Percentiles rank a stretch among this genome's conserved stretches.
These are phyloP conservation scores for Aegithalos caudatus DNA, from an alignment of 2,113 vertebrate genomes.

Conservation along the genomic window DNA sequence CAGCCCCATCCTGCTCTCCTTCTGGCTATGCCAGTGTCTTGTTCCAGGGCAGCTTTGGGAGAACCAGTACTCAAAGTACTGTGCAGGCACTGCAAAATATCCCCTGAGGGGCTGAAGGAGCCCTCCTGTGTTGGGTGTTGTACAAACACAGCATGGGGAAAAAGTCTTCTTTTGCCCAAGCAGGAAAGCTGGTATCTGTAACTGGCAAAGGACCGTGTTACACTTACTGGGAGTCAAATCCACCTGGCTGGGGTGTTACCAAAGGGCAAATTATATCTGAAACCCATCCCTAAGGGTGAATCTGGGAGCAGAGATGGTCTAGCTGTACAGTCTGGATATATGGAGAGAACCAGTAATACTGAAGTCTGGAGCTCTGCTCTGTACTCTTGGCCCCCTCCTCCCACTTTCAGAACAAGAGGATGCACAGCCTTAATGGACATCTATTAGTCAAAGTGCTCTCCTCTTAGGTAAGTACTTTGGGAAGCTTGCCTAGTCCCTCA, in stretches of 20 bases:
- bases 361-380: neutral
- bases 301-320: neutral
- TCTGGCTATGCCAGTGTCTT: neutral
- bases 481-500: neutral
- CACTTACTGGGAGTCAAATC: neutral
- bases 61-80: neutral
- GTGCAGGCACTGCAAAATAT: neutral
- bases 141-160: fast-evolving
- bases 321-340: neutral
- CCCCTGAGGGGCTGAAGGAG: neutral
- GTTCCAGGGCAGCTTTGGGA: neutral
- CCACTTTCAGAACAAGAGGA: neutral
- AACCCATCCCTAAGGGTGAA: neutral
- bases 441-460: slow-evolving; percentile 26
- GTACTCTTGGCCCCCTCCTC: neutral
- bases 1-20: neutral
- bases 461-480: slow-evolving; percentile 11
- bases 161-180: neutral
- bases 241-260: neutral
- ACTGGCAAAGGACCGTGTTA: neutral
- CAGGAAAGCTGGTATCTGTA: neutral
- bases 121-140: neutral
- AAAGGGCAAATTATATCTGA: neutral
- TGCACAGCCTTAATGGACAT: neutral
- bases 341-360: fast-evolving